Evolutionary conservation across 1,140 invertebrate genomes (phyloP), one percentile per base, ranked within the genome.

Genomic region (Trichonephila inaurata): DNA sequence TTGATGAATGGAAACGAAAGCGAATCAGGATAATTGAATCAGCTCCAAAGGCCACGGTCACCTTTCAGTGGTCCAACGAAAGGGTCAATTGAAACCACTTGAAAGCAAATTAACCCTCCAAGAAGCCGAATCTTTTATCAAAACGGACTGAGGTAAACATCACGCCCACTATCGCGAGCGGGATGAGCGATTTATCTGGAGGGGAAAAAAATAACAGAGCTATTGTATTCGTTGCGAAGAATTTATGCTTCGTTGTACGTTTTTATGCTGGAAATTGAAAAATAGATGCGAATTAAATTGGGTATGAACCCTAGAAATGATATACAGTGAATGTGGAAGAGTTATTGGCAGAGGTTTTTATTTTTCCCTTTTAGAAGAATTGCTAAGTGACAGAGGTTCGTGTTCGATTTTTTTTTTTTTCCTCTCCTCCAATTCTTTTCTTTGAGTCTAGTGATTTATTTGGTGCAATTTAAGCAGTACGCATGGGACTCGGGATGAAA

Each of bases 21-120:
- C 72, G 72, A 33, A 40, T 77, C 72, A 16, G 33, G 72, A 40
- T 77, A 77, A 77, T 77, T 40, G 72, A 77, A 77, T 77, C 28
- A 28, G 33, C 72, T 77, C 33, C 14, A 18, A 77, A 40, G 33
- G n/a, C 51, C 51, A 51, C n/a, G 69, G 28, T 24, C 62, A 21
- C 24, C 69, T 28, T 33, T 77, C 28, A 16, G 14, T 19, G 28
- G 72, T 5, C 51, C 51, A 51, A 51, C 51, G 72, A 69, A 77
- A 77, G 72, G 72, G 72, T 77, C 72, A 77, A 77, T 77, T 40
- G 72, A 64, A 64, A 64, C 16, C 62, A 64, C 18, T 64, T 21
- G 21, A 19, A 77, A 40, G 12, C 28, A 40, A 77, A 77, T 33
- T 77, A 28, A 77, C 72, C 72, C 72, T 28, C 28, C 2, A 77